phyloP scores from a whole-genome alignment of 2,797 vertebrate genomes.

The Spheniscus humboldti region DNA sequence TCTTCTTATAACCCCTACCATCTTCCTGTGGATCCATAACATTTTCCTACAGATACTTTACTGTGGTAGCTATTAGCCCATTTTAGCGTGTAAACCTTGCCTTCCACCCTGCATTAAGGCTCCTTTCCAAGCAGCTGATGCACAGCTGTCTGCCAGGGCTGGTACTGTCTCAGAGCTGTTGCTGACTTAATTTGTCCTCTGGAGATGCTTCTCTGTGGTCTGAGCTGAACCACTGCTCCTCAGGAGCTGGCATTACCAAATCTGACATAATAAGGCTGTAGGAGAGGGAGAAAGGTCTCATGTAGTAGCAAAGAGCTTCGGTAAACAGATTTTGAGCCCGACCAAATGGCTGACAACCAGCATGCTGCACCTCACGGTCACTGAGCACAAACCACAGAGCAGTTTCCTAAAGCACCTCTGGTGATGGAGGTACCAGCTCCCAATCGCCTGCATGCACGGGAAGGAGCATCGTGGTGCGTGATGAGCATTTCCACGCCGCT shows the following conservation, averaged over 20 bases:
- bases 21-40: background rate
- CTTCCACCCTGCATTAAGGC: background rate
- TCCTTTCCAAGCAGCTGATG: background rate
- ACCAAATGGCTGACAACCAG: fast-evolving
- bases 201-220: background rate
- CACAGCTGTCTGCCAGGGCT: background rate
- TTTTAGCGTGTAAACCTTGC: background rate
- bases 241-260: background rate
- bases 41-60: background rate
- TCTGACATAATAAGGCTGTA: background rate
- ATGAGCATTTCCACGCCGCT: background rate
- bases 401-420: background rate
- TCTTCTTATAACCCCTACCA: background rate
- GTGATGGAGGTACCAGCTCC: background rate
- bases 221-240: background rate
- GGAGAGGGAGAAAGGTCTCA: background rate
- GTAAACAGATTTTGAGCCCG: background rate
- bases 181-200: background rate
- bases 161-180: background rate
- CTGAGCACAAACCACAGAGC: background rate
- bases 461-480: fast-evolving
- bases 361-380: fast-evolving
- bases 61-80: background rate
- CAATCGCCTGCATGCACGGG: fast-evolving
- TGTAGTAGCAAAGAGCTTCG: background rate